Conservation (phyloP, 1,140 invertebrate species). For the Kradibia gibbosae region DNA sequence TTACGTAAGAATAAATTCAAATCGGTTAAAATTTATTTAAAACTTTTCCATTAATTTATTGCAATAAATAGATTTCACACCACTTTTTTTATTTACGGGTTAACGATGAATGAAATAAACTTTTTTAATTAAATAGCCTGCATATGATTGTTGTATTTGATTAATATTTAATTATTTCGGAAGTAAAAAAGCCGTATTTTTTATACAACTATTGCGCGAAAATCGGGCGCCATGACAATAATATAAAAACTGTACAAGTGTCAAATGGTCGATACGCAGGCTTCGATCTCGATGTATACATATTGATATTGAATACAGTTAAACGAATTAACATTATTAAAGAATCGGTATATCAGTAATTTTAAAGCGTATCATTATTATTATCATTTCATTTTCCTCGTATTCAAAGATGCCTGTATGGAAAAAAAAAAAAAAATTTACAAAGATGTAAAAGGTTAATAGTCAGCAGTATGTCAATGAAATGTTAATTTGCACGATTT, state of each 20-base stretch:
- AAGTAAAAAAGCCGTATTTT: conserved; percentile 35
- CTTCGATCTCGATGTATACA: conserved; percentile 28
- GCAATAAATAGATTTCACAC: neutral
- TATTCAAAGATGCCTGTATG: conserved; percentile 33
- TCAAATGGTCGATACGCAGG: conserved; percentile 22
- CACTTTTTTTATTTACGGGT: neutral
- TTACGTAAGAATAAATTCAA: neutral
- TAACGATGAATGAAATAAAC: conserved; percentile 21
- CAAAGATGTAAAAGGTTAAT: neutral
- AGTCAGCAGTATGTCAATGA: conserved; percentile 43
- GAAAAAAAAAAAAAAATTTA: conserved; percentile 11
- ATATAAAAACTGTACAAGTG: conserved; percentile 50
- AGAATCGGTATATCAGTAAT: conserved; percentile 34
- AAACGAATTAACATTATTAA: conserved; percentile 40
- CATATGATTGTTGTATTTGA: conserved; percentile 43
- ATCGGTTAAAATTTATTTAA: neutral
- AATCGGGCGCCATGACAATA: conserved; percentile 32
- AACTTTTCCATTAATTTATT: conserved; percentile 10
- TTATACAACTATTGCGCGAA: conserved; percentile 43
- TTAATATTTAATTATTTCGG: conserved; percentile 38
- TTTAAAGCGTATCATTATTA: conserved; percentile 44
- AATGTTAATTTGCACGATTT: conserved; percentile 13
- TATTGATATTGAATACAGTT: conserved; percentile 45
- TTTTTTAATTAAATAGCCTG: conserved; percentile 21
- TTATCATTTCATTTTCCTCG: conserved; percentile 23